These are phyloP conservation scores for Decapterus maruadsi DNA, from an alignment of 2,797 vertebrate species.

Conservation along the genomic window DNA sequence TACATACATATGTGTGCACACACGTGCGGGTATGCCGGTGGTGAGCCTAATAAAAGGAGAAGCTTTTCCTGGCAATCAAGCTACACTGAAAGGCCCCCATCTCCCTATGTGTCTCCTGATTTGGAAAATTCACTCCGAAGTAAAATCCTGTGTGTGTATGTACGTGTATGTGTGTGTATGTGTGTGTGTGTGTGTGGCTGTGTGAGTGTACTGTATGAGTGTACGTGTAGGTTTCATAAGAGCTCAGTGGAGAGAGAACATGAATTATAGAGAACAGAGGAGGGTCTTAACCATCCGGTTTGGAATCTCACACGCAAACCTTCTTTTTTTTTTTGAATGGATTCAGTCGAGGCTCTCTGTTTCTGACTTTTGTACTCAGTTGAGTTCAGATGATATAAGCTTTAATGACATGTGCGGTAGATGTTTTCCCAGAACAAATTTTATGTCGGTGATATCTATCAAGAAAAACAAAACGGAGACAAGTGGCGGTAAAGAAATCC, in stretches of 20 bases:
- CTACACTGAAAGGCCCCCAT: slow-evolving; percentile 51
- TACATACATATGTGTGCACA: slow-evolving; percentile 15
- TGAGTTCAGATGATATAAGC: slow-evolving; percentile 15
- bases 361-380: slow-evolving; percentile 10
- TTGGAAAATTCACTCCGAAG: slow-evolving; percentile 68
- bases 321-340: slow-evolving; percentile 55
- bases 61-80: slow-evolving; percentile 71
- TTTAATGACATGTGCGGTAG: not conserved
- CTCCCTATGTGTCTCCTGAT: slow-evolving; percentile 62
- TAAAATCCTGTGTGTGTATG: slow-evolving; percentile 54
- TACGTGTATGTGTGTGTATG: too few species aligned
- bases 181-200: slow-evolving; percentile 22
- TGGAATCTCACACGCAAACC: slow-evolving; percentile 73
- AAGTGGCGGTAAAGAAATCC: not conserved
- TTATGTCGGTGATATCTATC: slow-evolving; percentile 8
- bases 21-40: slow-evolving; percentile 20
- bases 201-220: slow-evolving; percentile 21
- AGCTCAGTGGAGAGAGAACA: slow-evolving; percentile 75
- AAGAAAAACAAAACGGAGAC: not conserved
- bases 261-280: slow-evolving; percentile 84
- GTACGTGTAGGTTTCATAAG: slow-evolving; percentile 75
- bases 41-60: slow-evolving; percentile 68
- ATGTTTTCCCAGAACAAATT: not conserved
- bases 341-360: slow-evolving; percentile 39
- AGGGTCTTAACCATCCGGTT: slow-evolving; percentile 77